Evolutionary conservation across 2,797 vertebrate species (phyloP), one percentile per base, ranked within the genome.

Genomic region (Oreonectes daqikongensis): DNA sequence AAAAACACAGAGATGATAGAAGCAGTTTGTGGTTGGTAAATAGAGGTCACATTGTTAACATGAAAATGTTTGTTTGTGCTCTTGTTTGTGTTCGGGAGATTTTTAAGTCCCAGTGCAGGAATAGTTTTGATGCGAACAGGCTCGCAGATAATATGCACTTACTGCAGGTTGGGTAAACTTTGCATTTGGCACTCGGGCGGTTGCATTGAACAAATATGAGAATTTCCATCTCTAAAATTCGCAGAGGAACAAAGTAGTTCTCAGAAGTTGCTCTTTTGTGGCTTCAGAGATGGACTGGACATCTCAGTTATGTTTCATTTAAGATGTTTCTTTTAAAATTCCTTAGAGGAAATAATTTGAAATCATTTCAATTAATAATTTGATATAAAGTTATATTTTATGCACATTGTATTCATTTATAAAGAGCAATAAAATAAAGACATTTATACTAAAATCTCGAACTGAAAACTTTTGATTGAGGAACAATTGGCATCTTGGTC

Each of bases 101-200:
- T n/a, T n/a, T n/a, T n/a, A 71, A 61, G 24, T 61, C 15, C 15
- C 5, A 30, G 18, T 9, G 24, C 26, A 30, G 26, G 15, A 17
- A 9, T 15, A 30, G 15, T 30, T 59, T 61, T 11, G 57, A 61
- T 24, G n/a, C 46, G 53, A 71, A 40, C 28, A 30, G 57, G 69
- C 26, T 20, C 22, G 18, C 17, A 30, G 38, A 71, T 44, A 32
- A 61, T 22, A 48, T 44, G 53, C 53, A 71, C 53, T 14, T 72
- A 24, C 40, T 8, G 26, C n/a, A 60, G 53, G 53, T 42, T 30
- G 26, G n/a, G 63, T 46, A 46, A 46, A 46, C 44, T 46, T 69
- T 69, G 48, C 14, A 18, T 48, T 35, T 38, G 67, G n/a, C 52
- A 71, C 18, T 28, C 26, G 11, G 53, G 24, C 24, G 42, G 38